These are phyloP conservation scores for Chrysolina americana DNA, from an alignment of 2,888 invertebrate genomes.

Conservation along the genomic window DNA sequence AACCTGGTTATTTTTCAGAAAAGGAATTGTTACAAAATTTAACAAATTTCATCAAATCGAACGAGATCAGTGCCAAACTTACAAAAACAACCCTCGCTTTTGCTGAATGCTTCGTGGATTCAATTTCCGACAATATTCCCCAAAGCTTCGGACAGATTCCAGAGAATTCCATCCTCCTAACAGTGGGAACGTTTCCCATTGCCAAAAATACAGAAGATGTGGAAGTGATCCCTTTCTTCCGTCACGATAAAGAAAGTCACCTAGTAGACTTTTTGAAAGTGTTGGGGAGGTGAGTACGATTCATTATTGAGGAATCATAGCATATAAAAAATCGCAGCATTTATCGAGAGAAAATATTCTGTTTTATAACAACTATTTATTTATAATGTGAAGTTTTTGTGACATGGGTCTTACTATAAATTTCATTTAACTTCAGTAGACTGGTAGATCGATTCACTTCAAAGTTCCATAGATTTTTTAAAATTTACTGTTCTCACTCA, in stretches of 20 bases:
- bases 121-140: slow-evolving; percentile 26
- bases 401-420: too few species aligned
- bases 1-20: slow-evolving; percentile 29
- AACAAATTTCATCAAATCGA: slow-evolving; percentile 57
- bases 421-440: too few species aligned
- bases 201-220: slow-evolving; percentile 27
- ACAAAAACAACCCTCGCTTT: slow-evolving; percentile 73
- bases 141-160: slow-evolving; percentile 25
- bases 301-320: too few species aligned
- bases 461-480: too few species aligned
- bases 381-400: too few species aligned
- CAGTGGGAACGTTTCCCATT: slow-evolving; percentile 38
- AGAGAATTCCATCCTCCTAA: slow-evolving; percentile 57
- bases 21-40: slow-evolving; percentile 37
- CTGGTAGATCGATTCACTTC: too few species aligned
- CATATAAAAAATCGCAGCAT: too few species aligned
- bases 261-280: slow-evolving; percentile 35
- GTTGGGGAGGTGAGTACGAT: slow-evolving; percentile 47
- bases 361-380: too few species aligned
- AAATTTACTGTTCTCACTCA: too few species aligned
- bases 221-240: slow-evolving; percentile 30
- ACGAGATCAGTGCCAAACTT: slow-evolving; percentile 61
- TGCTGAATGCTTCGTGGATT: slow-evolving; percentile 91
- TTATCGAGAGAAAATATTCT: too few species aligned
- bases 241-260: slow-evolving; percentile 22